A percentile compares a stretch with the other conserved stretches of the same genome.
Evolutionary conservation across 2,797 vertebrate genomes (phyloP).

Genomic region (Poliocrania exsul): DNA sequence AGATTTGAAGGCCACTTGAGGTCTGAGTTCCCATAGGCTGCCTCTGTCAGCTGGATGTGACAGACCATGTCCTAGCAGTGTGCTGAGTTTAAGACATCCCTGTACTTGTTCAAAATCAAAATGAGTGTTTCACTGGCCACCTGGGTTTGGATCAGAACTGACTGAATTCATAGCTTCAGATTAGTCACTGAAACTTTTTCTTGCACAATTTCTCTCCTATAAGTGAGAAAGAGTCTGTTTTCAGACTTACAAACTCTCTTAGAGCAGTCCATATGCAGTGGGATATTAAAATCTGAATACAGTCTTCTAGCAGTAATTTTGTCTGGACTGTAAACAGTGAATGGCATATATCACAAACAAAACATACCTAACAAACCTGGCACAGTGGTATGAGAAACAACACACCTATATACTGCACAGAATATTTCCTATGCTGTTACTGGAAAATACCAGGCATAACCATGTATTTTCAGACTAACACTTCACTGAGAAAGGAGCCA

Average conservation of each 20-base stretch:
- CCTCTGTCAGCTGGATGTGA: too few relatives aligned
- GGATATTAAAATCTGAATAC: neutral
- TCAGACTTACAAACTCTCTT: neutral
- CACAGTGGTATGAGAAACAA: neutral
- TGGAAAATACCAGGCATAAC: neutral
- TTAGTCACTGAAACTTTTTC: neutral
- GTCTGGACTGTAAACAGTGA: neutral
- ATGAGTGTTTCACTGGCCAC: neutral
- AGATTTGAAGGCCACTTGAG: neutral
- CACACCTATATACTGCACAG: neutral
- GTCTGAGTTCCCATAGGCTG: neutral
- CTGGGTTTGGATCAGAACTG: neutral
- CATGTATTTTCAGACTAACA: neutral
- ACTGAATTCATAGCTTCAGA: neutral
- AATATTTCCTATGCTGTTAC: neutral
- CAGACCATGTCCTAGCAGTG: neutral
- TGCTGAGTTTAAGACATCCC: neutral
- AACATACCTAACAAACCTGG: neutral
- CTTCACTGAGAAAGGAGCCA: neutral
- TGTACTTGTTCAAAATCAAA: neutral
- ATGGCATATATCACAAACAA: neutral
- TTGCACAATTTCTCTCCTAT: neutral
- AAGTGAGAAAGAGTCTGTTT: neutral
- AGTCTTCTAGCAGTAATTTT: neutral
- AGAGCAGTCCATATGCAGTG: neutral